Percentiles rank a stretch among this genome's conserved stretches.
These are phyloP conservation scores for Pemphredon lugubris DNA, from an alignment of 2,888 invertebrate species.

Conservation along the genomic window DNA sequence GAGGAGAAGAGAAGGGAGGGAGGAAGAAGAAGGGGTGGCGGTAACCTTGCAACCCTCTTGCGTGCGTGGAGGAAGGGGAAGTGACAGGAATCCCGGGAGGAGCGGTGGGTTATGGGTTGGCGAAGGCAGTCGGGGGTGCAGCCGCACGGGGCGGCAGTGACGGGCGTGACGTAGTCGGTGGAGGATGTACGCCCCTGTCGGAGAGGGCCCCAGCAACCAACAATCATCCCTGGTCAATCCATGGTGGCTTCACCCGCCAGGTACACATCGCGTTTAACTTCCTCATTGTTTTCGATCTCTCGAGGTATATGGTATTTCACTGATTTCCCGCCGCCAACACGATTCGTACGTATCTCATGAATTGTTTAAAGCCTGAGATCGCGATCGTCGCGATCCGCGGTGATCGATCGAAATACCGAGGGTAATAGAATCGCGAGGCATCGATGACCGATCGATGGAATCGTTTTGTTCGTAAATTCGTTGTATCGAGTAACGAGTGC, in stretches of 20 bases:
- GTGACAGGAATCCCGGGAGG: constrained; percentile 66
- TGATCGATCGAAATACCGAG: not conserved
- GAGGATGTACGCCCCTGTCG: constrained; percentile 80
- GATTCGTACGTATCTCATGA: not conserved
- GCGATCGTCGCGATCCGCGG: no score
- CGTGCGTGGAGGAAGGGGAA: constrained; percentile 73
- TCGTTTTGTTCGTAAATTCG: not conserved
- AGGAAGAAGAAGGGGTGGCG: constrained; percentile 57
- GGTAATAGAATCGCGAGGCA: not conserved
- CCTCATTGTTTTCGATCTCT: constrained; percentile 17
- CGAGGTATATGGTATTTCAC: not conserved
- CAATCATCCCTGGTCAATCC: constrained; percentile 79
- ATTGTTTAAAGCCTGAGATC: no score
- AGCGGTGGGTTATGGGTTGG: constrained; percentile 66
- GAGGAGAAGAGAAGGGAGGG: constrained; percentile 25
- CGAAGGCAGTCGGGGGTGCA: constrained; percentile 74
- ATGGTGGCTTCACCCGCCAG: constrained; percentile 80
- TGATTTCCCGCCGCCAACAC: not conserved
- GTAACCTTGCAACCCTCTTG: constrained; percentile 80
- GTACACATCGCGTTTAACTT: constrained; percentile 66
- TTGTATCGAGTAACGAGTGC: constrained; percentile 4
- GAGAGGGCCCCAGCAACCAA: constrained; percentile 78
- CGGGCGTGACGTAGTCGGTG: constrained; percentile 80
- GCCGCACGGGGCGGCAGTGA: constrained; percentile 77
- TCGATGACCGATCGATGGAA: constrained; percentile 16